Base-by-base conservation (phyloP, 2,113 vertebrate genomes). In the Vidua macroura region DNA sequence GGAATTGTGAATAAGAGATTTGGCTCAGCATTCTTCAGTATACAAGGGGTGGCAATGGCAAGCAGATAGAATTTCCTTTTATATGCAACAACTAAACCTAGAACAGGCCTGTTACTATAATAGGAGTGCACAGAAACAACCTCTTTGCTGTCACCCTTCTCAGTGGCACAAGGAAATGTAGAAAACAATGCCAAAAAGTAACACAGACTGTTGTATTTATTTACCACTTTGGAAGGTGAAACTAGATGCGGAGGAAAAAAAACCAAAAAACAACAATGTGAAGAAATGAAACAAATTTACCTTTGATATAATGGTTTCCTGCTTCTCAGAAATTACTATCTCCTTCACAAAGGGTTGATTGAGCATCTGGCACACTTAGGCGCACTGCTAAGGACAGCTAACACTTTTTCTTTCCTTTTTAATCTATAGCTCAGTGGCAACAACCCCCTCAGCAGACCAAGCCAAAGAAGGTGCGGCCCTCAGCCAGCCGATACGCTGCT, bases 401-500 rank as follows among this genome's bases (percentile, higher is more conserved):
- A 95, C 19, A 6, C 15, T 75, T 77, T 48, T 48, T 70, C 44
- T 67, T 83, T n/a, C 72, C 51, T 91, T 86, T 76, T 69, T 13
- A 21, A 90, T 76, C 95, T 83, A 1, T 35, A 99, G 99, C 99
- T 97, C 99, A 99, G 93, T 99, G 99, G 99, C 99, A 99, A 95
- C 99, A 99, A 96, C 98, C 97, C 55, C 94, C 98, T 66, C 98
- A 98, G 93, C 98, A 98, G 76, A 98, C 98, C 62, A 99, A 99
- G 96, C 98, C 98, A 80, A 99, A 98, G 97, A 99, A 99, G 96
- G 99, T 99, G 85, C 98, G 99, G 85, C 99, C 99, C 39, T 99
- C 99, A 5, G 97, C 99, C 91, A 99, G 99, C 94, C 98, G 99
- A 90, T 99, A 99, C 4, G 99, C 99, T 23, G 99, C 99, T 8